Percentiles rank a stretch among this genome's conserved stretches.
phyloP scores from a whole-genome alignment of 2,113 vertebrate genomes.

The Bos javanicus region DNA sequence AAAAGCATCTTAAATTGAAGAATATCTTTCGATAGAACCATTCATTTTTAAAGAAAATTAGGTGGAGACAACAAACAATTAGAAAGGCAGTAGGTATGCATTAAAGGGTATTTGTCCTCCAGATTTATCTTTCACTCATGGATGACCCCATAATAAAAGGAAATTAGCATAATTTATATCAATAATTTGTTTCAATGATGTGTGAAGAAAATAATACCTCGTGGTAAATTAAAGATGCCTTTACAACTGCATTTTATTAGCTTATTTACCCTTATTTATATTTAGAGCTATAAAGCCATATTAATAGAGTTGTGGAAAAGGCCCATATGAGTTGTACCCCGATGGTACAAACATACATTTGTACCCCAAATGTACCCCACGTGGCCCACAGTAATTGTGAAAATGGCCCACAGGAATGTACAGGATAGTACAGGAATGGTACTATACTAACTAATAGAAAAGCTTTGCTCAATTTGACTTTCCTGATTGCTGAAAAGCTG shows the following conservation, averaged over 20 bases:
- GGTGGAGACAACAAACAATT: background rate
- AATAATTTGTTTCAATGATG: constrained; percentile 40
- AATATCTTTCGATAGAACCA: background rate
- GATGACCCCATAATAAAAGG: constrained; percentile 13
- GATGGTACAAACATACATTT: background rate
- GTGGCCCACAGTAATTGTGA: background rate
- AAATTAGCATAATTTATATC: constrained; percentile 56
- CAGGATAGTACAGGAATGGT: background rate
- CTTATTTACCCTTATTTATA: constrained; percentile 40
- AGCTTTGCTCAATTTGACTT: background rate
- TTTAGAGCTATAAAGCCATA: constrained; percentile 14
- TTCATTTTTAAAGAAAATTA: constrained; percentile 29
- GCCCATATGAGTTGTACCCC: fast-evolving
- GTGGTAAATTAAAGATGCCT: constrained; percentile 33
- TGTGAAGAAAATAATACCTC: constrained; percentile 50
- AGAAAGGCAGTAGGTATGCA: background rate
- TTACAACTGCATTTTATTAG: background rate
- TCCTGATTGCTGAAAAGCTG: background rate
- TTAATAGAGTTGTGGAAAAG: constrained; percentile 7
- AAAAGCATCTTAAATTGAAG: constrained; percentile 16
- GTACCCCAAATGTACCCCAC: background rate
- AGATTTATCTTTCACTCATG: constrained; percentile 64
- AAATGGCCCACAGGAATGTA: background rate
- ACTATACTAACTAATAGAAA: background rate
- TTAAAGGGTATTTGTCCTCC: constrained; percentile 31